Conservation (phyloP, 1,140 invertebrate genomes). For the Drosophila bifasciata region DNA sequence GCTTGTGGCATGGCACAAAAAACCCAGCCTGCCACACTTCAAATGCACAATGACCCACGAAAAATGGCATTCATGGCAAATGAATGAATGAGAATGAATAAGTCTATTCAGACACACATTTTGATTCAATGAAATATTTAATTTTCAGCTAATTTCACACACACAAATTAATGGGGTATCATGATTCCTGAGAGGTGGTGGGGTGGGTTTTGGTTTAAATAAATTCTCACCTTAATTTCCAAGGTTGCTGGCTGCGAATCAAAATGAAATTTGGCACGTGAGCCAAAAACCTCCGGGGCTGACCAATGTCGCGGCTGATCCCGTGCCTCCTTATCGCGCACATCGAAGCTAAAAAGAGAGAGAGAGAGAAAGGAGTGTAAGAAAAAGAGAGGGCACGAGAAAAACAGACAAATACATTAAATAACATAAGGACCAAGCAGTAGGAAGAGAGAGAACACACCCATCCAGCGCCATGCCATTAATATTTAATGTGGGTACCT, state of each 20-base stretch:
- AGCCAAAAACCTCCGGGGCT: slow-evolving; percentile 90
- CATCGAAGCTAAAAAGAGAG: slow-evolving; percentile 89
- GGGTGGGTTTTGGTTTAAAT: too few species aligned
- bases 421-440: slow-evolving; percentile 32
- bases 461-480: slow-evolving; percentile 30
- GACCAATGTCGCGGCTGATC: slow-evolving; percentile 90
- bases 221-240: slow-evolving; percentile 84
- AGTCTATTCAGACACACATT: slow-evolving; percentile 18
- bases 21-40: too few species aligned
- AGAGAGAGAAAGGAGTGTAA: slow-evolving; percentile 46
- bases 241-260: slow-evolving; percentile 90
- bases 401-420: slow-evolving; percentile 52
- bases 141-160: slow-evolving; percentile 25
- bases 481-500: slow-evolving; percentile 54
- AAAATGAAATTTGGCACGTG: slow-evolving; percentile 91
- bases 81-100: background rate
- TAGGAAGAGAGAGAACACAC: background rate
- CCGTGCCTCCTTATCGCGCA: slow-evolving; percentile 89
- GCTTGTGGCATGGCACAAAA: too few species aligned
- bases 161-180: slow-evolving; percentile 25
- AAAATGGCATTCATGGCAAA: background rate
- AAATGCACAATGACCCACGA: slow-evolving; percentile 16
- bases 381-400: background rate
- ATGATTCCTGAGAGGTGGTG: background rate
- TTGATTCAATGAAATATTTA: slow-evolving; percentile 30